These are phyloP conservation scores for Agrochola lychnidis DNA, from an alignment of 2,888 invertebrate species.

Conservation along the genomic window DNA sequence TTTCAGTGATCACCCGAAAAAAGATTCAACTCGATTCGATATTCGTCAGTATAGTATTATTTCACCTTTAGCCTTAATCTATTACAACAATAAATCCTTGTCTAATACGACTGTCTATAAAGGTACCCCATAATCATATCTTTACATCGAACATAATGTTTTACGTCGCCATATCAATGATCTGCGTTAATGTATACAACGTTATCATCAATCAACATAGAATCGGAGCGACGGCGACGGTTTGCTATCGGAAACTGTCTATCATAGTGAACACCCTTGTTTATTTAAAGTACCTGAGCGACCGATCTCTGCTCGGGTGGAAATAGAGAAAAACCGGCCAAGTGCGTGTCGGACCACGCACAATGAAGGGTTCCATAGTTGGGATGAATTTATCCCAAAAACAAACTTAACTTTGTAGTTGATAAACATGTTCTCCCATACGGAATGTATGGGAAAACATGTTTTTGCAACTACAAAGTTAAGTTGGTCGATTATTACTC, in stretches of 20 bases:
- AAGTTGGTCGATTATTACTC: too few relatives aligned
- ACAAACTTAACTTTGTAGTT: too few relatives aligned
- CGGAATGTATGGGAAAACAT: too few relatives aligned
- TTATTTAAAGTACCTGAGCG: constrained; percentile 27
- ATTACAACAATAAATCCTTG: constrained; percentile 12
- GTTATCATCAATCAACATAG: constrained; percentile 68
- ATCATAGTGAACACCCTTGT: constrained; percentile 61
- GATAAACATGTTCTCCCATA: too few relatives aligned
- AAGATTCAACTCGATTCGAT: too few relatives aligned
- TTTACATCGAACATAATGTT: constrained; percentile 32
- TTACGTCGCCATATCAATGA: constrained; percentile 49
- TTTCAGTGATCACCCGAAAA: too few relatives aligned
- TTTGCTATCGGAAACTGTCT: constrained; percentile 66
- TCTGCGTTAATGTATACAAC: constrained; percentile 59
- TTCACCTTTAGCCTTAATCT: background rate
- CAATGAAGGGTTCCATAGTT: too few relatives aligned
- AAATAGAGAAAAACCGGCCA: too few relatives aligned
- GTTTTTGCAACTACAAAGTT: too few relatives aligned
- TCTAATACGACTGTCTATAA: constrained; percentile 12
- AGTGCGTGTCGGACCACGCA: too few relatives aligned
- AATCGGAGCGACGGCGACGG: constrained; percentile 43
- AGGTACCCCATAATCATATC: constrained; percentile 22
- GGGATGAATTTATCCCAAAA: too few relatives aligned
- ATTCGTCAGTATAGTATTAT: background rate
- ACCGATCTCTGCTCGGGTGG: too few relatives aligned